Conservation (phyloP, 2,888 invertebrate species). For the Cheiracanthium punctorium region DNA sequence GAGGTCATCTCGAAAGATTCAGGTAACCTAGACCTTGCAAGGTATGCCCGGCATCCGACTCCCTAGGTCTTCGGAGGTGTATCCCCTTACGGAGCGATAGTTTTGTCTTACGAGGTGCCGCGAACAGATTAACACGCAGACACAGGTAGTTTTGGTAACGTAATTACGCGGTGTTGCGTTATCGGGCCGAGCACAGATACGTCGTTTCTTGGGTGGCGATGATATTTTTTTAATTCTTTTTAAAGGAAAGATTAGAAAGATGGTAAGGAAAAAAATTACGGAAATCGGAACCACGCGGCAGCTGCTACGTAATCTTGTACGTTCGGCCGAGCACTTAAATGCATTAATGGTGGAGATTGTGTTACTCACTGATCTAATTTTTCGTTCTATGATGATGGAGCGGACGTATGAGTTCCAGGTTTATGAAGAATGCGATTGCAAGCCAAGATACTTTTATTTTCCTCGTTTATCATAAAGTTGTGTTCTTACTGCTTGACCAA, state of each 20-base stretch:
- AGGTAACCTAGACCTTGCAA: slow-evolving; percentile 58
- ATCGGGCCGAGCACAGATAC: slow-evolving; percentile 16
- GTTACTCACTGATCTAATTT: neutral
- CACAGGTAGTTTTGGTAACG: slow-evolving; percentile 31
- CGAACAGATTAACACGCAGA: slow-evolving; percentile 52
- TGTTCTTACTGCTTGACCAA: too few relatives aligned
- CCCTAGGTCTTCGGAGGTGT: slow-evolving; percentile 27
- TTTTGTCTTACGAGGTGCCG: slow-evolving; percentile 65
- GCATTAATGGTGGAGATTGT: neutral
- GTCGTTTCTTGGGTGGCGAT: slow-evolving; percentile 54
- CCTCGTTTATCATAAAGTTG: too few relatives aligned
- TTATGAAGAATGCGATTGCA: neutral
- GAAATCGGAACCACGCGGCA: slow-evolving; percentile 41
- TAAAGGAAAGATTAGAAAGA: slow-evolving; percentile 36
- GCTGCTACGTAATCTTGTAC: slow-evolving; percentile 25
- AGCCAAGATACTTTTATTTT: too few relatives aligned
- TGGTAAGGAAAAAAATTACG: too few relatives aligned
- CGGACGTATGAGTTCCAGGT: neutral
- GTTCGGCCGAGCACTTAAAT: slow-evolving; percentile 1
- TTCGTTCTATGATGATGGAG: neutral
- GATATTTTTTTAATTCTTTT: neutral
- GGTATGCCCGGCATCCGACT: slow-evolving; percentile 51
- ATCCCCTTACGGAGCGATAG: slow-evolving; percentile 13
- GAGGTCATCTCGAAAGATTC: slow-evolving; percentile 47
- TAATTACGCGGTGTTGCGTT: slow-evolving; percentile 40